These are phyloP conservation scores for Pomacea maculata DNA, from an alignment of 1,140 invertebrate species.

Conservation along the genomic window DNA sequence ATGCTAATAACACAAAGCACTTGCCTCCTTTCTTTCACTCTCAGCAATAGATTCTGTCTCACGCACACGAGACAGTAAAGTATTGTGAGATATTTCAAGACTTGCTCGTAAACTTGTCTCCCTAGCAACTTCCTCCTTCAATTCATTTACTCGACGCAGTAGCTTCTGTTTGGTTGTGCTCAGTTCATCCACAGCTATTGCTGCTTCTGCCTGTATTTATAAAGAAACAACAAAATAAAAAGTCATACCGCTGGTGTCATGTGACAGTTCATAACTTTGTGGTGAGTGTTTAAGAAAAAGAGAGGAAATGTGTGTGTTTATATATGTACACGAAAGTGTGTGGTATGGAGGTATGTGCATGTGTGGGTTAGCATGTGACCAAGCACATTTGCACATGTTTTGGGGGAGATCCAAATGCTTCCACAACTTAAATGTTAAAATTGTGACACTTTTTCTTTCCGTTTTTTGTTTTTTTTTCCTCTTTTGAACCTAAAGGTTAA, in stretches of 20 bases:
- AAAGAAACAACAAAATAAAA: conserved; percentile 7
- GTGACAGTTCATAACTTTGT: background rate
- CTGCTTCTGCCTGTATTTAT: conserved; percentile 38
- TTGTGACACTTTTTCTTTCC: background rate
- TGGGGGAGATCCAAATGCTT: no score
- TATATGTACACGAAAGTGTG: background rate
- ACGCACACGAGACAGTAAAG: conserved; percentile 44
- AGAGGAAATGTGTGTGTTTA: background rate
- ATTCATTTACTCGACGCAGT: conserved; percentile 35
- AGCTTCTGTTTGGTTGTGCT: conserved; percentile 44
- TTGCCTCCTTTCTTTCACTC: conserved; percentile 40
- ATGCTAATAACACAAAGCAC: background rate
- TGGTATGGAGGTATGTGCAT: no score
- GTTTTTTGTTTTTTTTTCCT: background rate
- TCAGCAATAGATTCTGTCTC: conserved; percentile 53
- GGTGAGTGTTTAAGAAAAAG: background rate
- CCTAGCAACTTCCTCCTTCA: conserved; percentile 48
- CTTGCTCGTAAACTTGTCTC: conserved; percentile 53
- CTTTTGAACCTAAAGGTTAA: no score
- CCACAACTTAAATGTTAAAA: no score
- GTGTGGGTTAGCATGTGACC: no score
- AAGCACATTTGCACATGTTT: no score
- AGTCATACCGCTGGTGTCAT: background rate
- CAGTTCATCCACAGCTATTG: conserved; percentile 42
- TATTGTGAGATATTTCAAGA: conserved; percentile 56